A percentile compares a stretch with the other conserved stretches of the same genome.
Conservation (phyloP, 2,888 invertebrate genomes). For the Nomada lathburiana region DNA sequence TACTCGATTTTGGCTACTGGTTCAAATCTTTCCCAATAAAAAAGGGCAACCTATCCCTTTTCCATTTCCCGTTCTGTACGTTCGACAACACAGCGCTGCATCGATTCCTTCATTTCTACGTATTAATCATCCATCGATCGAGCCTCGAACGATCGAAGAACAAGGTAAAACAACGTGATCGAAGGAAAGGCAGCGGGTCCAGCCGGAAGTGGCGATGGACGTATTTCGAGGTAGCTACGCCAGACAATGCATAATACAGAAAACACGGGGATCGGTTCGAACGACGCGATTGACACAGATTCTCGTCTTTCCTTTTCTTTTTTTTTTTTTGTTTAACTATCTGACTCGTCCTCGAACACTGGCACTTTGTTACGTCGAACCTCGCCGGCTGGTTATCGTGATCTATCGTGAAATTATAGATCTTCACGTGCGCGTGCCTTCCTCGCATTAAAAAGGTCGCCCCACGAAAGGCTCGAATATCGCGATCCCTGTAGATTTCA, state of each 20-base stretch:
- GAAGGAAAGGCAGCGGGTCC: conserved; percentile 14
- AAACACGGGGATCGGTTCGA: conserved; percentile 37
- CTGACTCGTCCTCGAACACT: conserved; percentile 23
- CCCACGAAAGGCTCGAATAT: conserved; percentile 13
- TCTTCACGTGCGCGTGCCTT: conserved; percentile 12
- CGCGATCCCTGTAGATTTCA: not conserved
- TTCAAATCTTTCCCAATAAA: not conserved
- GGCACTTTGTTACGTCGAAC: conserved; percentile 25
- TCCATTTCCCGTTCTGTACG: not conserved
- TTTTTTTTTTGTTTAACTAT: not conserved
- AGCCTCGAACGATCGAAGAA: conserved; percentile 7
- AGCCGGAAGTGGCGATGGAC: conserved; percentile 18
- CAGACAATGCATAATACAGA: conserved; percentile 14
- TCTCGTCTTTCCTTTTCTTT: not conserved
- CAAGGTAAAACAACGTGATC: conserved; percentile 12
- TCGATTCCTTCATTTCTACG: not conserved
- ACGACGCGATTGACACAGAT: conserved; percentile 27
- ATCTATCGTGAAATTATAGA: conserved; percentile 3
- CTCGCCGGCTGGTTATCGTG: conserved; percentile 3
- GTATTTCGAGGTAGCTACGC: conserved; percentile 19
- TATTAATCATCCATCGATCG: not conserved
- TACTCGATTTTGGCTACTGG: not conserved
- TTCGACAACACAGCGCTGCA: conserved; percentile 5
- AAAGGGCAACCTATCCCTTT: not conserved
- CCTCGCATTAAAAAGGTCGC: not conserved